Base-by-base conservation (phyloP, 1,140 invertebrate species). In the Dinoponera quadriceps region DNA sequence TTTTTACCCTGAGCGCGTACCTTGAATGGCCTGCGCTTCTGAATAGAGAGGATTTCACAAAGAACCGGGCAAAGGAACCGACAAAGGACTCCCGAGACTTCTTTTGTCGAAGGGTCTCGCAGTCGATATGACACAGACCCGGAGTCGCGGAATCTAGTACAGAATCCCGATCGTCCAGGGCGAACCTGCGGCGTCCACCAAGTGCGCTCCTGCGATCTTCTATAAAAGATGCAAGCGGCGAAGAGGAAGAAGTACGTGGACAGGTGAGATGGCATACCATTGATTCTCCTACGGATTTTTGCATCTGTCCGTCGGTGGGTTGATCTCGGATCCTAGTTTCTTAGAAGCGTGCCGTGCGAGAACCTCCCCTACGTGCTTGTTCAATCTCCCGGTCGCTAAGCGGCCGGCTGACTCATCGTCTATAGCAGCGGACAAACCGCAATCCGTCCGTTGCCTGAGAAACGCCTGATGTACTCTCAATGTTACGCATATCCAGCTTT, bases 251-350 rank as follows among this genome's bases (percentile, higher is more conserved):
- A 90, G 90, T 93, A 91, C 92, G 89, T 90, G 88, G 93, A 94
- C 93, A 94, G 93, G 93, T 94, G 93, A 89, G 89, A 86, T 77
- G 62, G 69, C 80, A 63, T 57, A 22, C 82, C 85, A 91, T 92
- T 91, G 91, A 93, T 92, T 92, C 89, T 83, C 77, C 81, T 85
- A 88, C 66, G 83, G 89, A 93, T 91, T 94, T 94, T 93, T 93
- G 93, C 93, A 94, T 94, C 93, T 94, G 93, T 94, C 93, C 93
- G 93, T 90, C 92, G 75, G 72, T 85, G 82, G 90, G 84, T 92
- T 90, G 90, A 91, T 91, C 86, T 91, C 88, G 66, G 84, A 88
- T 85, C 88, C 86, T 89, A 85, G 68, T 90, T 93, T 92, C 92
- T 89, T 14, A 85, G 91, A 93, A 93, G 86, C 84, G 85, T 90